A percentile compares a stretch with the other conserved stretches of the same genome.
Conservation (phyloP, 2,797 vertebrate species). For the Hylomyscus alleni region DNA sequence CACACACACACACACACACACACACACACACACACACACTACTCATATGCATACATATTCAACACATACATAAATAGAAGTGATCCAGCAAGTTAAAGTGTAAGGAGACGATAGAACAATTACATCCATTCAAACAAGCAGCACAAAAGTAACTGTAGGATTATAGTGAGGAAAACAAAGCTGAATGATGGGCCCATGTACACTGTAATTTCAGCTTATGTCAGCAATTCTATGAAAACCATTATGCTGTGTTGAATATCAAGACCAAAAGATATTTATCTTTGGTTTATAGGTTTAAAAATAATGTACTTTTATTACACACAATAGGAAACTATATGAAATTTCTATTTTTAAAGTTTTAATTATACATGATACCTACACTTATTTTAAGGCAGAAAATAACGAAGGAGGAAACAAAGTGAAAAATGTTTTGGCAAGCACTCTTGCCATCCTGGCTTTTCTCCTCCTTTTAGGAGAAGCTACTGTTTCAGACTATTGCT, state of each 20-base stretch:
- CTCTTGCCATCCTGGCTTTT: background rate
- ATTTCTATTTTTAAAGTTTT: constrained; percentile 44
- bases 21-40: background rate
- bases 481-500: background rate
- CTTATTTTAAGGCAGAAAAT: background rate
- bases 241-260: background rate
- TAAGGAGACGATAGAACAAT: background rate
- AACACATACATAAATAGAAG: background rate
- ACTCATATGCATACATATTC: background rate
- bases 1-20: background rate
- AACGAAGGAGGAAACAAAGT: background rate
- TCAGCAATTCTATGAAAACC: background rate
- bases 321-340: background rate
- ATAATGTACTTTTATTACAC: constrained; percentile 36
- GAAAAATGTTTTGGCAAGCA: background rate
- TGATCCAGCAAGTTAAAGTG: background rate
- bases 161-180: background rate
- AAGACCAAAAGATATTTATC: background rate
- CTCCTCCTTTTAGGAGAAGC: background rate
- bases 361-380: background rate
- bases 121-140: background rate
- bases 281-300: constrained; percentile 19
- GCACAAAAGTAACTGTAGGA: background rate
- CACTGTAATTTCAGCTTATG: background rate
- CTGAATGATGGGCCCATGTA: background rate